These are phyloP conservation scores for Fringilla coelebs DNA, from an alignment of 2,797 vertebrate genomes.

Conservation along the genomic window DNA sequence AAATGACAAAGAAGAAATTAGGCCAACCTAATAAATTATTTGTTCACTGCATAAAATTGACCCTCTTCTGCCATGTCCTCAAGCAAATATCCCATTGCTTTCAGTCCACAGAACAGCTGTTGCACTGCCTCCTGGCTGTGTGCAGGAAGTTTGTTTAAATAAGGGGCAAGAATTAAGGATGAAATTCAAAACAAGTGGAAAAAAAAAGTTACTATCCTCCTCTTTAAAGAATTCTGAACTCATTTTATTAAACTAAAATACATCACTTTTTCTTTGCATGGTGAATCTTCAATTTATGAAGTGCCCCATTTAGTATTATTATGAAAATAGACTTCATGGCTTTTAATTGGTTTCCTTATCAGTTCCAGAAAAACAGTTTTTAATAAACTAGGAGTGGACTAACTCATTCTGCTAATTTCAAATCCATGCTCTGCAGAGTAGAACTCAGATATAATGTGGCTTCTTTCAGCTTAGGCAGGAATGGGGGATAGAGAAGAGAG, in stretches of 20 bases:
- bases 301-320: constrained; percentile 65
- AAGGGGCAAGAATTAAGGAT: neutral
- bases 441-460: neutral
- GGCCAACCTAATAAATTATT: constrained; percentile 61
- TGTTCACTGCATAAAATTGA: constrained; percentile 46
- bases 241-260: constrained; percentile 53
- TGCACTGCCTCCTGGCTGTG: constrained; percentile 1
- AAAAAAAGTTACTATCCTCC: constrained; percentile 1
- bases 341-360: constrained; percentile 76
- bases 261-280: constrained; percentile 60
- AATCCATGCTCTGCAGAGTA: constrained; percentile 46
- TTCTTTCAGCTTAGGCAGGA: neutral
- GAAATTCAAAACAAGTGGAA: constrained; percentile 2
- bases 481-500: neutral
- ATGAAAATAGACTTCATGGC: constrained; percentile 66
- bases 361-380: constrained; percentile 57
- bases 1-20: constrained; percentile 52
- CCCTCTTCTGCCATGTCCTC: constrained; percentile 1
- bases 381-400: constrained; percentile 56
- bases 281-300: constrained; percentile 68
- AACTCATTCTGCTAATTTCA: constrained; percentile 55
- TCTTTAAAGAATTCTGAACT: constrained; percentile 54
- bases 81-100: constrained; percentile 24
- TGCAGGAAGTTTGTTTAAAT: constrained; percentile 44
- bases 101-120: constrained; percentile 17